Base-by-base conservation (phyloP, 2,113 vertebrate species). In the Felis chaus region DNA sequence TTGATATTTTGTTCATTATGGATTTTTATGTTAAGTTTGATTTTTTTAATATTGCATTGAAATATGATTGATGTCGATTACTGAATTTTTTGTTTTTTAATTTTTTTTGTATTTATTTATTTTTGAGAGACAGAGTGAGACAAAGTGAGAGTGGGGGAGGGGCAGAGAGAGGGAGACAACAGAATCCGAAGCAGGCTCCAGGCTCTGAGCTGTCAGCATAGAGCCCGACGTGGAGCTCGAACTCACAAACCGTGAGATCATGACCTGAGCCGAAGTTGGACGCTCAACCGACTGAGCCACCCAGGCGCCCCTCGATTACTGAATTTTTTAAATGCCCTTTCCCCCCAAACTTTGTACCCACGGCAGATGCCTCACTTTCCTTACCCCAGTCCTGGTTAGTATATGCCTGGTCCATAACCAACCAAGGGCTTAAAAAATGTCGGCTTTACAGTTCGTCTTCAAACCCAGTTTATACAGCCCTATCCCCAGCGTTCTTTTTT, bases 321-420 rank as follows among this genome's bases (percentile, higher is more conserved):
- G 33, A 82, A 9, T 12, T n/a, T 68, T 39, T 0, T 1, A 29
- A 18, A 19, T 73, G 12, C 19, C 3, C 2, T 1, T 13, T 4
- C 25, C 61, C 13, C 16, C 48, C 31, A 25, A 14, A 25, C 36
- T 74, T 63, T 83, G 55, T 4, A 10, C 53, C 80, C 18, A 12
- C 2, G 0, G 41, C 45, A 27, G 89, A 1, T 1, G 1, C 48
- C 23, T 91, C 15, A 0, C 71, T n/a, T 27, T 25, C 15, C 57
- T 63, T 4, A 25, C 39, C n/a, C 48, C 6, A 5, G 19, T 6
- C 41, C 66, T 45, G 21, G 15, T 65, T 33, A 39, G 27, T 0
- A 33, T 27, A 2, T 13, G 0, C 4, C 27, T n/a, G 13, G 31
- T 33, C 19, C 33, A 2, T 57, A 36, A 23, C 15, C 15, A 68